Evolutionary conservation across 1,140 invertebrate species (phyloP), one percentile per base, ranked within the genome.

Genomic region (Drosophila navojoa): DNA sequence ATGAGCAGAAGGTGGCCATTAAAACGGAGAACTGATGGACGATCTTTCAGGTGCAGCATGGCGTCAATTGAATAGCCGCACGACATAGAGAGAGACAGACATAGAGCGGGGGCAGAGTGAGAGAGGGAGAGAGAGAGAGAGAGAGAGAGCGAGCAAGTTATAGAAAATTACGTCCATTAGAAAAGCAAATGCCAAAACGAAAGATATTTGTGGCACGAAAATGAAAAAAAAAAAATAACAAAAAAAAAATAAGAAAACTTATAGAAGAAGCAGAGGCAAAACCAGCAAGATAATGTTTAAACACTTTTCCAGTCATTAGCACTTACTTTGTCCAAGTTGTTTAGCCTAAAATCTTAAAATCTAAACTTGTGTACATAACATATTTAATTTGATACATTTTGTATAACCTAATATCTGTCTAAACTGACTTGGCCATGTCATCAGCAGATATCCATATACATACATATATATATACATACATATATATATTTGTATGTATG

Each of bases 11-110:
- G 68, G 77, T 86, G 27, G 55, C 89, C 58, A 80, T 91, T 52
- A 91, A 91, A 44, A 71, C 90, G 84, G 90, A 91, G 74, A 91
- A 91, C 76, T 91, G 90, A 91, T 90, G 68, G 84, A 77, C 80
- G 50, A 74, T 89, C 59, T 89, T 76, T 72, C 64, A 81, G 50
- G 29, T 79, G 66, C 60, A 69, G 40, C 70, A 64, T 16, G 69
- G 68, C 57, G 55, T 76, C 45, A 72, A 72, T 54, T 66, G 62
- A 72, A 35, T 5, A 22, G 63, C 45, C 25, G 16, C 62, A 52
- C 45, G 40, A 29, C 7, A 47, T 2, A 49, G 35, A 68, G 1
- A 5, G 2, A 47, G 57, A 61, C 5, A 9, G 40, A 71, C n/a
- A 35, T 10, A 53, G 35, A 57, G 47, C 63, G 49, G 67, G 57